Base-by-base conservation (phyloP, 2,888 invertebrate genomes). In the Agrilus biguttatus region DNA sequence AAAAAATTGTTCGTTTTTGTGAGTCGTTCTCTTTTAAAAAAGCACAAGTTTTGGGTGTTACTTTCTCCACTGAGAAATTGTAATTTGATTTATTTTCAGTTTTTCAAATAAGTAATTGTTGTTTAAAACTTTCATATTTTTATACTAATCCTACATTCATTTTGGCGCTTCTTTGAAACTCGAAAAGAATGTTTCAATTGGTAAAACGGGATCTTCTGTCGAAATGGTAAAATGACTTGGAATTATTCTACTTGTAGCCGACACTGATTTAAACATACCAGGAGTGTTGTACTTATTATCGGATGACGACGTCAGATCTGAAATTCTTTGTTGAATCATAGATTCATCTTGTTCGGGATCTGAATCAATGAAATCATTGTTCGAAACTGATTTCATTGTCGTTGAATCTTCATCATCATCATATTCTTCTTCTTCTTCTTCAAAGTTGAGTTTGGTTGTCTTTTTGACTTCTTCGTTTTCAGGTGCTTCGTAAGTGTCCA, bases 121-220 rank as follows among this genome's bases (percentile, higher is more conserved):
- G 5, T 35, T 35, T 35, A 35, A 3, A 35, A 35, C 4, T 6
- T 35, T 35, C 1, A 8, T 14, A 5, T 14, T 36, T n/a, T 36
- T 17, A 8, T 2, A 12, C 8, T 12, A 36, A n/a, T 14, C 8
- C 36, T 14, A 38, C 33, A 50, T 53, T 28, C 10, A 28, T 28
- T 28, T 28, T 10, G 28, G 28, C 10, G 28, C 3, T 28, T 58
- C 58, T 45, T 78, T 75, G 39, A 83, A 60, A 57, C 81, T 80
- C 14, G 83, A 80, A 58, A 86, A 85, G 63, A 85, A 83, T 1
- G 84, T 83, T 63, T 85, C 84, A 48, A 86, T 81, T 0, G 86
- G 85, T 40, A 86, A 66, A 41, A 83, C 83, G 0, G 85, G 84
- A 58, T 85, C 83, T 50, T 85, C 84, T 0, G 84, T 83, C 1